Conservation (phyloP, 2,113 vertebrate species). For the Atherinomorus stipes region DNA sequence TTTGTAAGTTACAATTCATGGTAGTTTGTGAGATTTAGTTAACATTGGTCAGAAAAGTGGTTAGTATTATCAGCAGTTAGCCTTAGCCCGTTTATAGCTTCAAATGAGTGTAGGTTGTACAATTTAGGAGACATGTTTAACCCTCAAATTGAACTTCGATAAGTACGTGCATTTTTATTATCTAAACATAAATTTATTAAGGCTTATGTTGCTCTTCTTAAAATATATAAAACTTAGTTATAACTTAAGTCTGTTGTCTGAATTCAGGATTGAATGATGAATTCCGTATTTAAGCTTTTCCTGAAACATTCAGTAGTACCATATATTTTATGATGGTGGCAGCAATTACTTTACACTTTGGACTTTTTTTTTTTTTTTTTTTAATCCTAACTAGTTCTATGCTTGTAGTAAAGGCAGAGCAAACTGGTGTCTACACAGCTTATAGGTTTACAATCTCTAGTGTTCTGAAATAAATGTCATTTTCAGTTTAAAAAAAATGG, state of each 20-base stretch:
- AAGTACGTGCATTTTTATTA: not conserved
- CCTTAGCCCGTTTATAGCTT: slow-evolving; percentile 28
- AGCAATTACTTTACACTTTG: slow-evolving; percentile 27
- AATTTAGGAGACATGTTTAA: not conserved
- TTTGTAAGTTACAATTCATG: too few relatives aligned
- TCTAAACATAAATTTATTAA: not conserved
- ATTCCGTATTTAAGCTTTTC: too few relatives aligned
- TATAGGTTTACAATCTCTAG: not conserved
- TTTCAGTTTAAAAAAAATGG: not conserved
- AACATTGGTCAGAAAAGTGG: not conserved
- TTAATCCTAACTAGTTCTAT: not conserved
- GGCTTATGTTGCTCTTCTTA: not conserved
- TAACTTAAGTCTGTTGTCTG: not conserved
- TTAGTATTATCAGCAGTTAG: slow-evolving; percentile 53
- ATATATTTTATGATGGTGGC: slow-evolving; percentile 15
- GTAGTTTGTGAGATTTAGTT: not conserved
- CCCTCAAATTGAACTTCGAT: slow-evolving; percentile 4
- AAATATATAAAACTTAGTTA: not conserved
- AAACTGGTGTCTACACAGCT: not conserved
- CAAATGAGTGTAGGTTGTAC: not conserved
- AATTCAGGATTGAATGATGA: not conserved
- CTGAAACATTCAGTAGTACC: too few relatives aligned
- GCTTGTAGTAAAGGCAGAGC: not conserved
- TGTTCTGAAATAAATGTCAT: not conserved
- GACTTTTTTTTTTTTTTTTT: slow-evolving; percentile 26